Conservation (phyloP, 2,797 vertebrate genomes). For the Parauchenoglanis punctatus region DNA sequence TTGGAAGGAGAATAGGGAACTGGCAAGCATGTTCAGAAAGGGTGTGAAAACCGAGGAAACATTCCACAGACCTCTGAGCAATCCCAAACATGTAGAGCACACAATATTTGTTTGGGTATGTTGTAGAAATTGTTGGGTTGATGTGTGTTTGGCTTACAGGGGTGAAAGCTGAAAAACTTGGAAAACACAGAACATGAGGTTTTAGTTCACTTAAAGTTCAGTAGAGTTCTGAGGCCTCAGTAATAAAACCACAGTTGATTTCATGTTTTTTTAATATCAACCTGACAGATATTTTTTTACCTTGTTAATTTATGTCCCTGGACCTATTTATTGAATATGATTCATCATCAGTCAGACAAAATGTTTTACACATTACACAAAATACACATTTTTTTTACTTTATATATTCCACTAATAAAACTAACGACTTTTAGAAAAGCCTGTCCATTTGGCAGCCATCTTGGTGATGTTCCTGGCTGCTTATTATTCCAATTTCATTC, state of each 20-base stretch:
- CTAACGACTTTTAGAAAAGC: not conserved
- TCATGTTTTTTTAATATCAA: not conserved
- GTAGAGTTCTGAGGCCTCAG: not conserved
- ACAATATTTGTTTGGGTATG: slow-evolving; percentile 29
- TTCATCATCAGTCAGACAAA: not conserved
- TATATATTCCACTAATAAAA: not conserved
- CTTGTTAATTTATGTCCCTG: not conserved
- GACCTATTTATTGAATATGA: not conserved
- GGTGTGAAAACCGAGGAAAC: slow-evolving; percentile 14
- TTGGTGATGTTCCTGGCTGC: not conserved
- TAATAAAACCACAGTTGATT: not conserved
- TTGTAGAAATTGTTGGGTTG: slow-evolving; percentile 25
- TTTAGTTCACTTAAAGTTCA: slow-evolving; percentile 27
- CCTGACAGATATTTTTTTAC: not conserved
- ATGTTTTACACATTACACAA: not conserved
- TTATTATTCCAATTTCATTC: not conserved
- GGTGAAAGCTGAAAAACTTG: not conserved
- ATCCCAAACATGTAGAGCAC: slow-evolving; percentile 34
- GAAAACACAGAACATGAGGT: not conserved
- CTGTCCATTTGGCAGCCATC: not conserved
- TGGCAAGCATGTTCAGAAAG: slow-evolving; percentile 23
- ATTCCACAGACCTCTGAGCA: slow-evolving; percentile 22
- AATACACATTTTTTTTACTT: not conserved
- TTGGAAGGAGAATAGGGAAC: slow-evolving; percentile 19
- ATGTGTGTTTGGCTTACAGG: slow-evolving; percentile 18